These are phyloP conservation scores for Cyclargus thomasi DNA, from an alignment of 1,140 invertebrate species.

Conservation along the genomic window DNA sequence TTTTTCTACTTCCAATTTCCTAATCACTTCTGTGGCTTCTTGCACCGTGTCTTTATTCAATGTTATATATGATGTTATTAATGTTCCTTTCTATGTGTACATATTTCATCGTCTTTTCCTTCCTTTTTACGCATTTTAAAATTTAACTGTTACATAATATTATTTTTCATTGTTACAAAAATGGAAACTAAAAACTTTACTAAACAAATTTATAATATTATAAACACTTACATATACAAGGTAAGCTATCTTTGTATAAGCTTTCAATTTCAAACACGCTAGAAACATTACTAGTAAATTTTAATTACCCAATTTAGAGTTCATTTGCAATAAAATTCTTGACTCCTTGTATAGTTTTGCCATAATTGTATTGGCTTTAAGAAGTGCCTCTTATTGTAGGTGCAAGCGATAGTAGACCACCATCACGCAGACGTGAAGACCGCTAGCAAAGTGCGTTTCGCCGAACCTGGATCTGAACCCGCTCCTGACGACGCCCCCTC, in stretches of 20 bases:
- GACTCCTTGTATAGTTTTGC: neutral
- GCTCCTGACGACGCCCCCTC: constrained; percentile 56
- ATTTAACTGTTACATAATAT: neutral
- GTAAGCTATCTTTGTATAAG: neutral
- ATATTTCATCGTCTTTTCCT: neutral
- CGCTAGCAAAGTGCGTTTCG: constrained; percentile 90
- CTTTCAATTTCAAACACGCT: no score
- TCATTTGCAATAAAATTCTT: neutral
- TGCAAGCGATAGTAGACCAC: constrained; percentile 94
- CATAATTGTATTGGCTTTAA: neutral
- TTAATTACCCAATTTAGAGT: neutral
- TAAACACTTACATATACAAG: neutral
- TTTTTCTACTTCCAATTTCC: constrained; percentile 14
- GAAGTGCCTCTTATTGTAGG: constrained; percentile 72
- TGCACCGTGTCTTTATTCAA: constrained; percentile 14
- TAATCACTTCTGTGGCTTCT: constrained; percentile 19
- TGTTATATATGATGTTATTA: constrained; percentile 4
- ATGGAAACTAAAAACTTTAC: neutral
- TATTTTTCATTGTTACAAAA: neutral
- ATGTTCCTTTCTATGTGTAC: neutral
- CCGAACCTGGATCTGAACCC: constrained; percentile 78
- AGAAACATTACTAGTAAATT: neutral
- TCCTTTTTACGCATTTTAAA: neutral
- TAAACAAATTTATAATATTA: neutral
- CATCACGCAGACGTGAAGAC: constrained; percentile 87